Evolutionary conservation across 2,797 vertebrate genomes (phyloP).

Genomic region (Gymnoscopelus microlampas): DNA sequence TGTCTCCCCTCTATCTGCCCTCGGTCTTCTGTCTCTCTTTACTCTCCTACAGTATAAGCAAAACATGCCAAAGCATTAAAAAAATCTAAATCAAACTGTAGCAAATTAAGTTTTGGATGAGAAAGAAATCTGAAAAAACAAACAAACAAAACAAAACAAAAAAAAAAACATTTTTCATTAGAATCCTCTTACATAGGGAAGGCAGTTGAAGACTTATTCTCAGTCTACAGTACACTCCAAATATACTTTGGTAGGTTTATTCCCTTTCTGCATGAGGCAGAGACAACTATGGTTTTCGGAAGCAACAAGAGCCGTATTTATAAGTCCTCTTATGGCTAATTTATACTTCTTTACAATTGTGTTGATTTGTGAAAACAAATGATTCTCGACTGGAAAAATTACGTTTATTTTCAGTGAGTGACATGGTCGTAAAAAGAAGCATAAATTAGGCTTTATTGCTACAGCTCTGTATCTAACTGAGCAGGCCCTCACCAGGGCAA

Average conservation of each 20-base stretch:
- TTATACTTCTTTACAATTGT: too few species aligned
- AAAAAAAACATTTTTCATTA: constrained; percentile 16
- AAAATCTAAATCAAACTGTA: constrained; percentile 49
- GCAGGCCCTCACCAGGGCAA: constrained; percentile 34
- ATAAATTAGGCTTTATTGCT: constrained; percentile 65
- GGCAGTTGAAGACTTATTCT: constrained; percentile 53
- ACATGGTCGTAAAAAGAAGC: not conserved
- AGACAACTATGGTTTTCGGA: constrained; percentile 36
- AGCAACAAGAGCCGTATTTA: constrained; percentile 47
- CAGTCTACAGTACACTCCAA: constrained; percentile 50
- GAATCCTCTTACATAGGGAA: constrained; percentile 46
- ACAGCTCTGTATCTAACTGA: constrained; percentile 44
- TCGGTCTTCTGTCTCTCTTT: too few species aligned
- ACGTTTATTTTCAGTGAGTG: too few species aligned
- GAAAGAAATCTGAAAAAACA: constrained; percentile 31
- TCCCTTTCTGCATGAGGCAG: constrained; percentile 51
- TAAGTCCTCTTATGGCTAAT: constrained; percentile 15
- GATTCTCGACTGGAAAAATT: too few species aligned
- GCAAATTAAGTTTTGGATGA: constrained; percentile 37
- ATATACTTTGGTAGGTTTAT: constrained; percentile 70
- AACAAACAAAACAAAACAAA: not conserved
- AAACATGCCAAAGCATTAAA: constrained; percentile 37
- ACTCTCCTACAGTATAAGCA: too few species aligned
- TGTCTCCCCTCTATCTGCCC: too few species aligned
- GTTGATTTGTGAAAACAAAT: too few species aligned